Evolutionary conservation across 1,140 invertebrate genomes (phyloP).

Genomic region (Spodoptera frugiperda): DNA sequence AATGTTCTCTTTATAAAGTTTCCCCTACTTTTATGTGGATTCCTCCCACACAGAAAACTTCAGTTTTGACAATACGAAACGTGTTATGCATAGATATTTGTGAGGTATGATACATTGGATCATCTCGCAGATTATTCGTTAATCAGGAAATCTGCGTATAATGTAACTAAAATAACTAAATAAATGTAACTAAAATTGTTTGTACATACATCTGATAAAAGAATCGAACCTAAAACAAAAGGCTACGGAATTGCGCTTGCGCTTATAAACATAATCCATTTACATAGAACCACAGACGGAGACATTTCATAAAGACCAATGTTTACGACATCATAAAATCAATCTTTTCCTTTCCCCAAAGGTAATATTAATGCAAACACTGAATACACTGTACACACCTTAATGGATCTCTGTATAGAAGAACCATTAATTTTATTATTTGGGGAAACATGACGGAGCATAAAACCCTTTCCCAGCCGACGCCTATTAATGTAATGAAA

Average conservation of each 20-base stretch:
- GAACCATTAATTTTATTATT: constrained; percentile 76
- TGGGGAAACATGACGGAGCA: constrained; percentile 65
- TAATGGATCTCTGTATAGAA: constrained; percentile 70
- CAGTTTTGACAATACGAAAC: not conserved
- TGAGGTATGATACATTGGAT: too few species aligned
- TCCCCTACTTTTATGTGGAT: constrained; percentile 5
- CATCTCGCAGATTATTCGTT: too few species aligned
- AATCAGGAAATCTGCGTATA: too few species aligned
- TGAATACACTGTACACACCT: constrained; percentile 51
- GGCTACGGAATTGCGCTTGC: too few species aligned
- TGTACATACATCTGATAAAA: too few species aligned
- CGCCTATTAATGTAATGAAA: constrained; percentile 64
- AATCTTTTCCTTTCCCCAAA: constrained; percentile 37
- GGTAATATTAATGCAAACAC: constrained; percentile 51
- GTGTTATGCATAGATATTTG: not conserved
- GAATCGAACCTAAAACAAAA: too few species aligned
- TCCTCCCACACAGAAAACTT: not conserved
- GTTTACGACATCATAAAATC: constrained; percentile 5
- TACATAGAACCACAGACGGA: not conserved
- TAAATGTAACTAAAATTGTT: too few species aligned
- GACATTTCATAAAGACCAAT: constrained; percentile 1
- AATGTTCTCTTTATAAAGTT: constrained; percentile 20
- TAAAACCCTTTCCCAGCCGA: constrained; percentile 59
- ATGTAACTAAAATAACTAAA: too few species aligned
- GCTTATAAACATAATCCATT: too few species aligned